phyloP scores from a whole-genome alignment of 2,113 vertebrate genomes.

The Cynocephalus volans region DNA sequence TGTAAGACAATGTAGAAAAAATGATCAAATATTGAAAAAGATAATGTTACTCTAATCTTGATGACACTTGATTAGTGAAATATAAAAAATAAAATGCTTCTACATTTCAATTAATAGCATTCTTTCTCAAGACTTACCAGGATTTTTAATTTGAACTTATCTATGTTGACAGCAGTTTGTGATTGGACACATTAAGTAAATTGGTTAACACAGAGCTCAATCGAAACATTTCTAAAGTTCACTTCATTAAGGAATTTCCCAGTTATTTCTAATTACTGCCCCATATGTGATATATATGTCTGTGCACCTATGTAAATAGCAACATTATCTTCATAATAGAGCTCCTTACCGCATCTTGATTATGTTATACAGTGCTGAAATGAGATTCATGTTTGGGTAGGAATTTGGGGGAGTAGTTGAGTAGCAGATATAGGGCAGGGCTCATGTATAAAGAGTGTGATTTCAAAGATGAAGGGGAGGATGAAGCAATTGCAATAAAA shows the following conservation, averaged over 20 bases:
- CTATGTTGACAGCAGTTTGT: not conserved
- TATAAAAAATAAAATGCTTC: not conserved
- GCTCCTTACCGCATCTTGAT: not conserved
- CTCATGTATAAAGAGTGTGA: not conserved
- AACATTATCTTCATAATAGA: not conserved
- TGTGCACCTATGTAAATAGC: not conserved
- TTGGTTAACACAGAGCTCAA: not conserved
- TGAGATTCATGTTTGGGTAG: not conserved
- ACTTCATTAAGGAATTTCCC: not conserved
- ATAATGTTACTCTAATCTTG: not conserved
- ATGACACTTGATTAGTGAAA: not conserved
- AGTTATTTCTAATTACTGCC: not conserved
- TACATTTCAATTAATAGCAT: not conserved
- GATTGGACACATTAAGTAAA: not conserved
- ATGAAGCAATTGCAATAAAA: not conserved
- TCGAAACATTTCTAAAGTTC: not conserved
- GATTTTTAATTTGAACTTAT: constrained; percentile 39
- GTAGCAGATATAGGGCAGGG: not conserved
- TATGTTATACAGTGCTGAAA: not conserved
- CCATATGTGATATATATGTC: not conserved
- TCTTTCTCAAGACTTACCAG: not conserved
- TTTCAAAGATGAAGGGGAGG: not conserved
- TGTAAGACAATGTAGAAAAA: constrained; percentile 30
- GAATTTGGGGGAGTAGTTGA: not conserved
- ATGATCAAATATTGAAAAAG: not conserved